Conservation (phyloP, 2,888 invertebrate species). For the Lissocephala sabroskyi region DNA sequence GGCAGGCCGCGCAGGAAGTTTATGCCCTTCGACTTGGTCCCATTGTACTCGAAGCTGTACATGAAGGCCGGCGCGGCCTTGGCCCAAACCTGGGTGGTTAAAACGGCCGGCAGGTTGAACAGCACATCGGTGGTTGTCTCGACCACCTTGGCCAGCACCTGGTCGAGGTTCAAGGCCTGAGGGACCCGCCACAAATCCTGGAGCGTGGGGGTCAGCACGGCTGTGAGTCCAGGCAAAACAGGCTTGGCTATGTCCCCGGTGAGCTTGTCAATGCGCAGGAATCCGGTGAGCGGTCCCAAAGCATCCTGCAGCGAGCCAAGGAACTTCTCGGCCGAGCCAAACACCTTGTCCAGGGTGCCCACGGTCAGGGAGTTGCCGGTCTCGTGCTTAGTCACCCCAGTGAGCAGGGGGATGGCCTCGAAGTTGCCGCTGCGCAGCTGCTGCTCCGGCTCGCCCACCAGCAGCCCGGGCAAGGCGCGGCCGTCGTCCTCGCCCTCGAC, state of each 20-base stretch:
- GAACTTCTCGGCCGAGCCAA: slow-evolving; percentile 65
- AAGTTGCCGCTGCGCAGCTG: slow-evolving; percentile 75
- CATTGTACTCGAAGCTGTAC: slow-evolving; percentile 83
- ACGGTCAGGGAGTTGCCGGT: slow-evolving; percentile 73
- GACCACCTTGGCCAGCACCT: slow-evolving; percentile 68
- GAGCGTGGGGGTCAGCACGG: slow-evolving; percentile 52
- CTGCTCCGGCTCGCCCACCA: slow-evolving; percentile 77
- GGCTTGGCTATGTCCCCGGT: slow-evolving; percentile 63
- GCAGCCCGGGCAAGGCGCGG: slow-evolving; percentile 79
- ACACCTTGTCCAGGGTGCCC: slow-evolving; percentile 54
- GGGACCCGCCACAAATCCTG: slow-evolving; percentile 67
- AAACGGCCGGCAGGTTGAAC: slow-evolving; percentile 83
- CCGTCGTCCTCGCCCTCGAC: slow-evolving; percentile 79
- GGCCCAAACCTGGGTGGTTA: slow-evolving; percentile 82
- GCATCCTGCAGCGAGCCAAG: slow-evolving; percentile 57
- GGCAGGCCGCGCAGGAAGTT: slow-evolving; percentile 80
- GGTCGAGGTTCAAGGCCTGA: slow-evolving; percentile 49
- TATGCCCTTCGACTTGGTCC: slow-evolving; percentile 76
- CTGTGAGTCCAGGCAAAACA: slow-evolving; percentile 55
- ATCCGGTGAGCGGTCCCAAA: slow-evolving; percentile 49
- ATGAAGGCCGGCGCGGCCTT: slow-evolving; percentile 78
- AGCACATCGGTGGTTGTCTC: slow-evolving; percentile 79
- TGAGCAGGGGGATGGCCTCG: slow-evolving; percentile 78
- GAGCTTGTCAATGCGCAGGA: slow-evolving; percentile 60
- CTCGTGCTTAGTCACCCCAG: slow-evolving; percentile 83